Evolutionary conservation across 2,888 invertebrate genomes (phyloP).

Genomic region (Kryphioiulus occultus): DNA sequence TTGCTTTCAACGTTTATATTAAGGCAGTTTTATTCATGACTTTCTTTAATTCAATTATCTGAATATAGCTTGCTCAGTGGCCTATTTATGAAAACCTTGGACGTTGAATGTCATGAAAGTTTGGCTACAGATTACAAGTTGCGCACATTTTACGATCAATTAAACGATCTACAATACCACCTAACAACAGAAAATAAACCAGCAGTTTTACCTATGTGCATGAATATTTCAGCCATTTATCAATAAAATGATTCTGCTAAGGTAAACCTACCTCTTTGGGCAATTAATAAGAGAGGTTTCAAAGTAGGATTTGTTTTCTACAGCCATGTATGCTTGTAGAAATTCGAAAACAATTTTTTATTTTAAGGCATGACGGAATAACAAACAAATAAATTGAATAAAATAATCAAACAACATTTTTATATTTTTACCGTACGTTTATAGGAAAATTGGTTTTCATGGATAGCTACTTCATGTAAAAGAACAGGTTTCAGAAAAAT

Average conservation of each 20-base stretch:
- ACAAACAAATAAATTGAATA: too few relatives aligned
- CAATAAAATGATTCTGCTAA: background rate
- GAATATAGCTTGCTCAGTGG: background rate
- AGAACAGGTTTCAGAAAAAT: background rate
- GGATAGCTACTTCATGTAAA: background rate
- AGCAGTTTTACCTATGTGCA: background rate
- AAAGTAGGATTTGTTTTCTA: background rate
- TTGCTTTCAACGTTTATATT: background rate
- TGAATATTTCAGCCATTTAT: background rate
- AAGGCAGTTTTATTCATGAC: slow-evolving; percentile 6
- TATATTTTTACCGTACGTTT: too few relatives aligned
- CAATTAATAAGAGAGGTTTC: background rate
- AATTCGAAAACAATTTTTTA: background rate
- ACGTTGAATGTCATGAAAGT: background rate
- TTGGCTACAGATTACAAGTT: background rate
- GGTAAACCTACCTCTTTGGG: background rate
- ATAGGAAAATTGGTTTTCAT: background rate
- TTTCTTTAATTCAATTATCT: background rate
- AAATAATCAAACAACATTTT: background rate
- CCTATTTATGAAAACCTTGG: background rate
- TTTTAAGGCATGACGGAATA: too few relatives aligned
- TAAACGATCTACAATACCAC: background rate
- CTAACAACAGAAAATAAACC: background rate
- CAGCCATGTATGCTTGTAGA: background rate
- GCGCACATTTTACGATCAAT: background rate